Base-by-base conservation (phyloP, 2,888 invertebrate species). In the Mimumesa dahlbomi region DNA sequence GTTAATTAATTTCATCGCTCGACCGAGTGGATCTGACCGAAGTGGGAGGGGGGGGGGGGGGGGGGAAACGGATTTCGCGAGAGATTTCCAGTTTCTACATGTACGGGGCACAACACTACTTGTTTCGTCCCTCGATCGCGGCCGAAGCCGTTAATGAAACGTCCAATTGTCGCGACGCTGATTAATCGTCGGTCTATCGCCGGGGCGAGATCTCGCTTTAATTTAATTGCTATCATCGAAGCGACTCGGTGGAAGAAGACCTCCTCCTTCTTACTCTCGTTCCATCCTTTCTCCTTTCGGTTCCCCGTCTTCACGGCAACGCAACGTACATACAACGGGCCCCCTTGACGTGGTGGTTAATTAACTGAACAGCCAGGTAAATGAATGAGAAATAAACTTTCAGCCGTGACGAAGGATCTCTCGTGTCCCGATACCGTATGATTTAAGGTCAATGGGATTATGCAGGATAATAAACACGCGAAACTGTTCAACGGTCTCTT, bases 201-300 rank as follows among this genome's bases (percentile, higher is more conserved):
- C 53, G 22, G 57, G 71, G 73, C 70, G 77, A 75, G 83, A 87
- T 87, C 86, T 85, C 78, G 80, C 72, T 84, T 86, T 83, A 83
- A 84, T 85, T 85, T 84, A 87, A 87, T 86, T 84, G 84, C 84
- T 78, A 87, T 85, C 84, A 79, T 82, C 83, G 82, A 25, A n/a
- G 56, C 49, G 16, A 34, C 49, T 56, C 57, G 52, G 43, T n/a
- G n/a, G 59, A 25, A 54, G 49, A 53, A 45, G 52, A 34, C 48
- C 21, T 56, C 25, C 42, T 42, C 42, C 25, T 19, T 36, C 36
- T 40, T 38, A n/a, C 34, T 25, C 40, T 14, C 16, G 4, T 18
- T 31, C 45, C 43, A 42, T 58, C 54, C 40, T 58, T 58, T 49
- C 13, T 53, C 53, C 29, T 46, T 42, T 2, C 14, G 31, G 45